phyloP scores from a whole-genome alignment of 1,140 invertebrate species.

The Ceratosolen fusciceps region DNA sequence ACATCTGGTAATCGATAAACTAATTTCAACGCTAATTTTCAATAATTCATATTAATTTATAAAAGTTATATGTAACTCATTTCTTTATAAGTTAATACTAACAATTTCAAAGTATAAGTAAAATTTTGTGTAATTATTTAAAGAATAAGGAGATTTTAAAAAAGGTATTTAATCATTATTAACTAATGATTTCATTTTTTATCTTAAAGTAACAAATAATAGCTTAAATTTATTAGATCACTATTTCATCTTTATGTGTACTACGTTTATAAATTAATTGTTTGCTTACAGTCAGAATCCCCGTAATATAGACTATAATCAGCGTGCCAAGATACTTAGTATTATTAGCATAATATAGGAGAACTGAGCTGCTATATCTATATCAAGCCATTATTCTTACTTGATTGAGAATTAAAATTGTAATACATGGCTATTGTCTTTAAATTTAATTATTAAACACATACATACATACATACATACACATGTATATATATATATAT shows the following conservation, averaged over 20 bases:
- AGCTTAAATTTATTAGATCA: background rate
- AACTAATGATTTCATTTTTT: background rate
- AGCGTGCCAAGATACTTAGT: background rate
- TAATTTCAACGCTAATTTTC: too few relatives aligned
- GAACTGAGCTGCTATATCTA: background rate
- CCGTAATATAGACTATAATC: background rate
- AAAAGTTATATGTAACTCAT: too few relatives aligned
- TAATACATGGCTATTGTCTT: background rate
- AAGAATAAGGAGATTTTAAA: too few relatives aligned
- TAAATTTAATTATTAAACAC: background rate
- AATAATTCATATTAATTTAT: too few relatives aligned
- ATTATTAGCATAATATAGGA: background rate
- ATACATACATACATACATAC: background rate
- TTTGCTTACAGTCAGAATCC: background rate
- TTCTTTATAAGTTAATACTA: too few relatives aligned
- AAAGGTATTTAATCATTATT: too few relatives aligned
- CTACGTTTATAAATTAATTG: background rate
- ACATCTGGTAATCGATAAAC: too few relatives aligned
- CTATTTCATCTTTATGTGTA: background rate
- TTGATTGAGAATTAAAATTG: background rate
- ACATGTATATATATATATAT: too few relatives aligned
- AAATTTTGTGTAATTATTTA: too few relatives aligned
- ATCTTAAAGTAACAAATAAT: background rate
- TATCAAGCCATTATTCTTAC: background rate
- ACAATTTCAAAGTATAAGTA: too few relatives aligned